phyloP scores from a whole-genome alignment of 1,140 invertebrate genomes.

The Lineus longissimus region DNA sequence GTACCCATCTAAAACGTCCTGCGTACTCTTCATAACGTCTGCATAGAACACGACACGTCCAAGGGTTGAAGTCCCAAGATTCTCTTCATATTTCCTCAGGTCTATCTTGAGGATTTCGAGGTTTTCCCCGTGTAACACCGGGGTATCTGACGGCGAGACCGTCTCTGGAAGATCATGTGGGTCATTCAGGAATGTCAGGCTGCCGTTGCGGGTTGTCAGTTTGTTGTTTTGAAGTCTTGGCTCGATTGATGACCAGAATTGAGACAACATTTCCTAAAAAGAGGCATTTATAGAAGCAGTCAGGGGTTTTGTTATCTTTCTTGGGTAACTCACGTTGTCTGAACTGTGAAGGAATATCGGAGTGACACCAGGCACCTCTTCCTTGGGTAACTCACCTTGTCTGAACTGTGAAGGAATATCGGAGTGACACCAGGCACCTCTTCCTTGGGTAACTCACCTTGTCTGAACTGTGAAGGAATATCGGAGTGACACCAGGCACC shows the following conservation, averaged over 20 bases:
- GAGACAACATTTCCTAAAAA: slow-evolving; percentile 59
- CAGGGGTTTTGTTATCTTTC: too few relatives aligned
- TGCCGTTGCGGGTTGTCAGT: slow-evolving; percentile 59
- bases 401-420: too few relatives aligned
- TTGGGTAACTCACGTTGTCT: too few relatives aligned
- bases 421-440: too few relatives aligned
- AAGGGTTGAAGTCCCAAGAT: slow-evolving; percentile 69
- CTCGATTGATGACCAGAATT: slow-evolving; percentile 61
- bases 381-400: too few relatives aligned
- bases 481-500: too few relatives aligned
- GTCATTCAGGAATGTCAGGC: slow-evolving; percentile 59
- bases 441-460: too few relatives aligned
- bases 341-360: too few relatives aligned
- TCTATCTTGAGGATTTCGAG: slow-evolving; percentile 53
- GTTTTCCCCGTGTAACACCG: slow-evolving; percentile 26
- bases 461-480: too few relatives aligned
- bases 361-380: too few relatives aligned
- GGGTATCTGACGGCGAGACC: slow-evolving; percentile 21
- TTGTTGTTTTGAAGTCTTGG: slow-evolving; percentile 55
- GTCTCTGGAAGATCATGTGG: slow-evolving; percentile 1
- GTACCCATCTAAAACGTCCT: slow-evolving; percentile 65
- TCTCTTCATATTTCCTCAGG: slow-evolving; percentile 58
- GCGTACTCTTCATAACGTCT: slow-evolving; percentile 74
- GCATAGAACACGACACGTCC: slow-evolving; percentile 80
- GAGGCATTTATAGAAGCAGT: not conserved